Conservation (phyloP, 2,888 invertebrate species). For the Sinentomon sp. region DNA sequence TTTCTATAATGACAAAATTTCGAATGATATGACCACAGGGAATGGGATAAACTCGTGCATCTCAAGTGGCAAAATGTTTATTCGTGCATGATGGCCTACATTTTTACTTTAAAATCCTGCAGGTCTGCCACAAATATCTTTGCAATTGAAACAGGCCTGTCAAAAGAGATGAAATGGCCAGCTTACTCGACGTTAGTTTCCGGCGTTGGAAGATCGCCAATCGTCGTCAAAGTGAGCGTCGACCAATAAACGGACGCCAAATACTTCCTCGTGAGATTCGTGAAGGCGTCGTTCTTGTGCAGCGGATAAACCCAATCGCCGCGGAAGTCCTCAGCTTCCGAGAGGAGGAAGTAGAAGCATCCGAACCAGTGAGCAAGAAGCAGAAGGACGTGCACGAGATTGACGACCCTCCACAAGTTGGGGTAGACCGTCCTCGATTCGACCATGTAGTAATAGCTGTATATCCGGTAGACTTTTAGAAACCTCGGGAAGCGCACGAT, state of each 20-base stretch:
- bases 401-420: constrained; percentile 82
- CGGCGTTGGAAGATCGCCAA: constrained; percentile 82
- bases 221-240: constrained; percentile 76
- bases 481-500: constrained; percentile 59
- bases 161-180: constrained; percentile 13
- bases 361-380: constrained; percentile 94
- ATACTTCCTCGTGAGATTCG: constrained; percentile 70
- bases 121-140: no score
- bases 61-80: no score
- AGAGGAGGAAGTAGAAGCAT: constrained; percentile 81
- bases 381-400: constrained; percentile 75
- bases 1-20: no score
- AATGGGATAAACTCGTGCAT: no score
- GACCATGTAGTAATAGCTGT: constrained; percentile 82
- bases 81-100: no score
- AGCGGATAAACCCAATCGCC: constrained; percentile 65
- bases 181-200: constrained; percentile 92
- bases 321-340: constrained; percentile 66
- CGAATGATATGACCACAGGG: no score
- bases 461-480: constrained; percentile 68
- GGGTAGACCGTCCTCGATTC: constrained; percentile 87
- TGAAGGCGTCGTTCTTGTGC: constrained; percentile 55
- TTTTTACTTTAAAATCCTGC: no score
- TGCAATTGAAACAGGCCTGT: no score
- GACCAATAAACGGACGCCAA: constrained; percentile 90